phyloP scores from a whole-genome alignment of 2,113 vertebrate genomes.

The Phaethon lepturus region DNA sequence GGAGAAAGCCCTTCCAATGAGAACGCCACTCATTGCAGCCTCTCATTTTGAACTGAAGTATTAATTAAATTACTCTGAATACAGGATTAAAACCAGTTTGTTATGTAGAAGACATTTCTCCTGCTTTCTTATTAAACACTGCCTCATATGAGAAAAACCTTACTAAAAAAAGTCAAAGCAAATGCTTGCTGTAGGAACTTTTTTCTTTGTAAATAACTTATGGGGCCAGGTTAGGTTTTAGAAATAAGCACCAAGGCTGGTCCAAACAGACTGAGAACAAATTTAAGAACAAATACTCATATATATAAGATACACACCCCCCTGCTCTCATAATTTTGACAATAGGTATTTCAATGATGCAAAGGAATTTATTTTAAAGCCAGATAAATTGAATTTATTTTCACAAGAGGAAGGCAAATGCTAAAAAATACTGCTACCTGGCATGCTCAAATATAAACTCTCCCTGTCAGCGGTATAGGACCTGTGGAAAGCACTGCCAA shows the following conservation, averaged over 20 bases:
- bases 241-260: neutral
- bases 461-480: neutral
- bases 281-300: neutral
- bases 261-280: neutral
- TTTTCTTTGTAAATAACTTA: neutral
- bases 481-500: neutral
- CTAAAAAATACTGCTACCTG: neutral
- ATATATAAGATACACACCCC: neutral
- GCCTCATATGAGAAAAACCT: neutral
- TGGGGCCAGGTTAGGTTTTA: neutral
- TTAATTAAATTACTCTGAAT: neutral
- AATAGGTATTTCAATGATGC: neutral
- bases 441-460: neutral
- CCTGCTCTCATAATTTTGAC: neutral
- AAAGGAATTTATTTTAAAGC: neutral
- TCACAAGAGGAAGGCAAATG: neutral
- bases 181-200: neutral
- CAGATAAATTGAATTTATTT: neutral
- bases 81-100: neutral
- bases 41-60: neutral
- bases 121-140: neutral
- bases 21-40: rapidly evolving
- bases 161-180: neutral
- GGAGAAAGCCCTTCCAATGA: neutral
- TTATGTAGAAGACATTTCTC: neutral